phyloP scores from a whole-genome alignment of 2,113 vertebrate genomes.

The Phyllostomus hastatus region DNA sequence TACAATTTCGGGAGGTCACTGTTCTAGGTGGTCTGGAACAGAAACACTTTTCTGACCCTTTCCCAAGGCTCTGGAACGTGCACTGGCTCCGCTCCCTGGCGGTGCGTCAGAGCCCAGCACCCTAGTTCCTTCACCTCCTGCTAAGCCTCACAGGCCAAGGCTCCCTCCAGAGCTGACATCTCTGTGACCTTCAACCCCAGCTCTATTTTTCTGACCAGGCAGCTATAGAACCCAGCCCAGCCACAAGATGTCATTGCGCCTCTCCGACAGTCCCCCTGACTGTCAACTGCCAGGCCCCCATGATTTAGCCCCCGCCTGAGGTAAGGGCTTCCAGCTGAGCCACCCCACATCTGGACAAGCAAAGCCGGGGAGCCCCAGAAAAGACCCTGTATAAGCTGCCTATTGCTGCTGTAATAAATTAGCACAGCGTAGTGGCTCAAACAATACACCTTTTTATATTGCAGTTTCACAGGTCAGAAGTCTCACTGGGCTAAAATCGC shows the following conservation, averaged over 20 bases:
- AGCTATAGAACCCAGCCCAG: not conserved
- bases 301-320: not conserved
- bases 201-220: not conserved
- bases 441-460: not conserved
- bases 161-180: not conserved
- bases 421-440: not conserved
- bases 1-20: not conserved
- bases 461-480: not conserved
- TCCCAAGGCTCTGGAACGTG: not conserved
- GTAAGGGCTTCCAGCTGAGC: not conserved
- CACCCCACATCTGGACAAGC: not conserved
- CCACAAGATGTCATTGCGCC: not conserved
- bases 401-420: not conserved
- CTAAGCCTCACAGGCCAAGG: not conserved
- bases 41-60: not conserved
- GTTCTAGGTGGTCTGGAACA: not conserved
- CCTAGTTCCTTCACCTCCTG: not conserved
- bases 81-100: not conserved
- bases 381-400: not conserved
- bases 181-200: not conserved
- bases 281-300: not conserved
- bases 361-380: not conserved
- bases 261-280: not conserved
- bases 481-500: not conserved
- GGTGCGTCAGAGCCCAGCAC: not conserved